Conservation (phyloP, 2,888 invertebrate species). For the Anthrax anthrax region DNA sequence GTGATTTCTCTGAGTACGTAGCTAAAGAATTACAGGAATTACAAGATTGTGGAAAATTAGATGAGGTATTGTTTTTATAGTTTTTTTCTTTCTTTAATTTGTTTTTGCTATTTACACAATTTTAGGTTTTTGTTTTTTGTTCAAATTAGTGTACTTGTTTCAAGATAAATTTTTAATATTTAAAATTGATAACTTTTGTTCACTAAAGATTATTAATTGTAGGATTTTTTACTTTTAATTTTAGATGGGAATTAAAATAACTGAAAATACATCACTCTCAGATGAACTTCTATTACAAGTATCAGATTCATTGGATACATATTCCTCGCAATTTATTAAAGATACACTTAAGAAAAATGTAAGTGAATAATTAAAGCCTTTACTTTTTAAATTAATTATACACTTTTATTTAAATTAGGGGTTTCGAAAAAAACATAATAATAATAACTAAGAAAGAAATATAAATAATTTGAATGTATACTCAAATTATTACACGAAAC, state of each 20-base stretch:
- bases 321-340: conserved; percentile 47
- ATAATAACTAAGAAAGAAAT: too few relatives aligned
- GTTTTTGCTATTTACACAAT: conserved; percentile 5
- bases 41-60: conserved; percentile 37
- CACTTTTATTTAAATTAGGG: too few relatives aligned
- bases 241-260: conserved; percentile 40
- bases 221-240: conserved; percentile 15
- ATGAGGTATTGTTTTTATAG: conserved; percentile 31
- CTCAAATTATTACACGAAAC: too few relatives aligned
- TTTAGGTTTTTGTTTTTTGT: conserved; percentile 1
- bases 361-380: too few relatives aligned
- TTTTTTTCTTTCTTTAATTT: conserved; percentile 8
- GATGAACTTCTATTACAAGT: conserved; percentile 49
- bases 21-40: conserved; percentile 38
- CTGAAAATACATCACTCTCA: conserved; percentile 38
- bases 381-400: too few relatives aligned
- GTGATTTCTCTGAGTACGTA: conserved; percentile 39
- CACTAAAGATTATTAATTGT: too few relatives aligned
- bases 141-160: neutral
- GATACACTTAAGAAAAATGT: conserved; percentile 61
- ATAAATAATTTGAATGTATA: too few relatives aligned
- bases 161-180: neutral
- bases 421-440: too few relatives aligned
- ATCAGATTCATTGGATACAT: conserved; percentile 49
- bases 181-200: neutral